These are phyloP conservation scores for Zosterops hypoxanthus DNA, from an alignment of 2,113 vertebrate species.

Conservation along the genomic window DNA sequence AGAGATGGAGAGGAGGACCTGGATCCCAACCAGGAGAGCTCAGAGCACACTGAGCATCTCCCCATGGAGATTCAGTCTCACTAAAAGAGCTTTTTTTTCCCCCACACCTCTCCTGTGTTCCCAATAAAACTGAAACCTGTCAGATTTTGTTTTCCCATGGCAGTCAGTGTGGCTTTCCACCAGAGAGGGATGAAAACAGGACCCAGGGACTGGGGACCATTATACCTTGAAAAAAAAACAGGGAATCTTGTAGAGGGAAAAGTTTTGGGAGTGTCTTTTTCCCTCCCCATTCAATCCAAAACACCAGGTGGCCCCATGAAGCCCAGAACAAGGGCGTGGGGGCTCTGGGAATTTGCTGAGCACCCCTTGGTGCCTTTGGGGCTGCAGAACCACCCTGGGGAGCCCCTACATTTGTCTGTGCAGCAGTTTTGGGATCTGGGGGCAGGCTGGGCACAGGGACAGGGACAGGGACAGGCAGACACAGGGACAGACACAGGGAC, in stretches of 20 bases:
- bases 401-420: neutral
- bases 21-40: neutral
- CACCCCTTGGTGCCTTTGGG: neutral
- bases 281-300: neutral
- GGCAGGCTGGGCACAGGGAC: neutral
- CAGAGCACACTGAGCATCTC: neutral
- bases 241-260: neutral
- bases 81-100: neutral
- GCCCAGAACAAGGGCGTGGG: neutral
- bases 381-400: neutral
- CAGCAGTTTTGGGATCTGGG: neutral
- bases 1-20: neutral
- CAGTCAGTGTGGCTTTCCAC: neutral
- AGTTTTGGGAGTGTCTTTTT: neutral
- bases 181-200: neutral
- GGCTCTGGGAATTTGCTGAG: neutral
- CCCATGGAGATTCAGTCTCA: neutral
- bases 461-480: too few relatives aligned
- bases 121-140: neutral
- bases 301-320: neutral
- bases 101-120: neutral
- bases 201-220: neutral
- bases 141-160: neutral
- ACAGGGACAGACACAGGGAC: too few relatives aligned
- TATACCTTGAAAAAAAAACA: rapidly evolving